Base-by-base conservation (phyloP, 2,888 invertebrate species). In the Cheilosia vulpina region DNA sequence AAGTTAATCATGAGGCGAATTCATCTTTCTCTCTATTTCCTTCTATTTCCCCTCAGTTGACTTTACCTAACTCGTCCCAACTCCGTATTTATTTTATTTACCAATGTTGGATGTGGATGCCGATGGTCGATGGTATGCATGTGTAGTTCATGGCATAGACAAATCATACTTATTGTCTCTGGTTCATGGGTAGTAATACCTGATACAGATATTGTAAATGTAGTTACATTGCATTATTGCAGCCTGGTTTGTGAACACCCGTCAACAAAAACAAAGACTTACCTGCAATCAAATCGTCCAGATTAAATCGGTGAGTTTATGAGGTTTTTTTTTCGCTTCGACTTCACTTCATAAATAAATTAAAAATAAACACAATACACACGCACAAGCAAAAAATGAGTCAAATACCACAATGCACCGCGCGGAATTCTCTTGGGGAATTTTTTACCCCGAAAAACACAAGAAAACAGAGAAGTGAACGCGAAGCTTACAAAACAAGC, bases 271-370 rank as follows among this genome's bases (percentile, higher is more conserved):
- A 52, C 21, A 47, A 52, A 21, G 4, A 50, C 81, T 85, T 68
- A 85, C 81, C 81, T 72, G 55, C 62, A 50, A 81, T 52, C 66
- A 77, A 68, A 68, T 71, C 68, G 45, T 85, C 76, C 81, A 85
- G 81, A 41, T 81, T 55, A 69, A 41, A 53, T 68, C 41, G 9
- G 24, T 6, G n/a, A 68, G 63, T 63, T 50, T 53, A 9, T 60
- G 13, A n/a, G 27, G 11, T 73, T 66, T 65, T 38, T 34, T 31
- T 38, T 76, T 66, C 62, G 65, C 55, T 66, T 53, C 50, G 31
- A 60, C 71, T 77, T 85, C 77, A 85, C 85, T 85, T 85, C 76
- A 85, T 85, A 80, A 80, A 85, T 77, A 85, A 81, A 68, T 68
- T 60, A 68, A 79, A 55, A 73, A 71, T 65, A 65, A 38, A 65